phyloP scores from a whole-genome alignment of 1,140 invertebrate genomes.

The Chelonus insularis region DNA sequence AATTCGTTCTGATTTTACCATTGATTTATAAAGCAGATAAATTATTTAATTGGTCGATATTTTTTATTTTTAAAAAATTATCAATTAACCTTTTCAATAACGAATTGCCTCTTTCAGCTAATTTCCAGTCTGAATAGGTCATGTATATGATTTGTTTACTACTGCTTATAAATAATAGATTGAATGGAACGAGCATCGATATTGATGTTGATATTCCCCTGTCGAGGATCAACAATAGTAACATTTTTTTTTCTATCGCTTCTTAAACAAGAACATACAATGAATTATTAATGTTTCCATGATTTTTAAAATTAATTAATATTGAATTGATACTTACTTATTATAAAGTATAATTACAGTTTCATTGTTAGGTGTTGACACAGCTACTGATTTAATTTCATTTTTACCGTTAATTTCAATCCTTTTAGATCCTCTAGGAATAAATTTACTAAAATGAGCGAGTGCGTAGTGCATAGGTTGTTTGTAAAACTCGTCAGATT shows the following conservation, averaged over 20 bases:
- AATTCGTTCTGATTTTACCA: too few species aligned
- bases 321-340: conserved; percentile 58
- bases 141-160: too few species aligned
- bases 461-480: conserved; percentile 88
- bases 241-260: conserved; percentile 14
- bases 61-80: too few species aligned
- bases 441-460: conserved; percentile 85
- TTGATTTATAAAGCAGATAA: too few species aligned
- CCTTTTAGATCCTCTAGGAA: conserved; percentile 66
- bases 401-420: conserved; percentile 37
- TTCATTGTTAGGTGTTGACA: conserved; percentile 62
- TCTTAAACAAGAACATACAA: conserved; percentile 21
- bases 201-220: conserved; percentile 19
- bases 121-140: too few species aligned
- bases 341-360: conserved; percentile 68
- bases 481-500: conserved; percentile 78
- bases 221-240: conserved; percentile 22
- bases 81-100: too few species aligned
- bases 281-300: too few species aligned
- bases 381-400: conserved; percentile 58
- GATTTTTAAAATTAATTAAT: not conserved
- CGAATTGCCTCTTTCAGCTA: too few species aligned
- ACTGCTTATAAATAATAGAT: conserved; percentile 34
- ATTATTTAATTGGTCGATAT: too few species aligned
- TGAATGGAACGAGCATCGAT: conserved; percentile 29